A percentile compares a stretch with the other conserved stretches of the same genome.
Conservation (phyloP, 2,113 vertebrate genomes). For the Gnathonemus longibarbis region DNA sequence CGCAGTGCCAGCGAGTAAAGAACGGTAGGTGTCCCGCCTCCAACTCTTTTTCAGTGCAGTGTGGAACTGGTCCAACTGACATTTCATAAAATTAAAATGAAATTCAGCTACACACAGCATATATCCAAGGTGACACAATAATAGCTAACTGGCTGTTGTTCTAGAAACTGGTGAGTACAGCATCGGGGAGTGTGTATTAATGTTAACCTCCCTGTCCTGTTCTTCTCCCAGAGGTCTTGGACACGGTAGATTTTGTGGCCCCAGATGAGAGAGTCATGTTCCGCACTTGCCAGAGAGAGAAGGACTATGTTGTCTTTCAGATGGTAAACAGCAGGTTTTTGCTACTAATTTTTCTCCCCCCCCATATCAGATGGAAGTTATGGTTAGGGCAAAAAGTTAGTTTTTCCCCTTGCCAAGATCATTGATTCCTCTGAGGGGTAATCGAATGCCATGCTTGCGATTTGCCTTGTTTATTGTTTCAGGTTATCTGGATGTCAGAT, state of each 20-base stretch:
- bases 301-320: constrained; percentile 76
- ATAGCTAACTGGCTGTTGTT: not conserved
- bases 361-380: not conserved
- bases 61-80: not conserved
- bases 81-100: not conserved
- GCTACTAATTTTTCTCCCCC: no score
- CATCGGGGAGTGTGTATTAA: not conserved
- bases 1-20: constrained; percentile 76
- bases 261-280: constrained; percentile 90
- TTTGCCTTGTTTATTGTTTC: not conserved
- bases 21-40: constrained; percentile 70
- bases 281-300: constrained; percentile 82
- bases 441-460: not conserved
- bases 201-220: constrained; percentile 23
- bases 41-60: not conserved
- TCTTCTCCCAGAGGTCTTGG: constrained; percentile 66
- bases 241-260: constrained; percentile 86
- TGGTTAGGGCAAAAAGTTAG: not conserved
- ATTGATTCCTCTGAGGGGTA: not conserved
- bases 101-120: not conserved
- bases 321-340: constrained; percentile 67
- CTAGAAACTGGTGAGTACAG: not conserved
- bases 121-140: not conserved
- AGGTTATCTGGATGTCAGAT: not conserved
- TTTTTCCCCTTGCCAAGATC: not conserved